A percentile compares a stretch with the other conserved stretches of the same genome.
Conservation (phyloP, 2,113 vertebrate species). For the Henicopernis longicauda region DNA sequence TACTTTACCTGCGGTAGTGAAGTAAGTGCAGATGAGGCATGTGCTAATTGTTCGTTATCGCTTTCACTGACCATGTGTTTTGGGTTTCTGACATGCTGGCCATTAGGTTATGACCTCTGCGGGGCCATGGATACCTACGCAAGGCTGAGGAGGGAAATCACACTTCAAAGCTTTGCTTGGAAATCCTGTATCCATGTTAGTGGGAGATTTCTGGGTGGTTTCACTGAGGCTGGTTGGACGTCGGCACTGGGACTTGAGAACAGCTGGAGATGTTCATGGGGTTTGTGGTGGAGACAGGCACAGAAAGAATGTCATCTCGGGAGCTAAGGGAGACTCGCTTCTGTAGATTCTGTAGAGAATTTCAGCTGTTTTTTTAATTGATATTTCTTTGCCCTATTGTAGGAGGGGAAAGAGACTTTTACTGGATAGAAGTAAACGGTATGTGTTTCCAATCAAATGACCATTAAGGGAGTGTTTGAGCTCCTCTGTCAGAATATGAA, state of each 20-base stretch:
- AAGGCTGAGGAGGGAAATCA: background rate
- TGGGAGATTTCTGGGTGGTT: background rate
- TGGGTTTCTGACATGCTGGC: background rate
- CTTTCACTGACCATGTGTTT: background rate
- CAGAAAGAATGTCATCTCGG: background rate
- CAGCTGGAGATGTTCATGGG: background rate
- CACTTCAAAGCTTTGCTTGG: background rate
- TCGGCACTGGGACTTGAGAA: accelerated
- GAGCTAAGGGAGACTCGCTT: background rate
- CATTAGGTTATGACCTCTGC: background rate
- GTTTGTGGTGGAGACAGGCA: background rate
- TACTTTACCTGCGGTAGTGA: conserved; percentile 54
- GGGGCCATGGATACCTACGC: background rate
- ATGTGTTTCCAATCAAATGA: background rate
- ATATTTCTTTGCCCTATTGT: background rate
- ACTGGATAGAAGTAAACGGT: background rate
- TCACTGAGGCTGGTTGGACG: accelerated
- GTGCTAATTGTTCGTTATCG: conserved; percentile 1
- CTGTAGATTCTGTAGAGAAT: background rate
- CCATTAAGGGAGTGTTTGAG: background rate
- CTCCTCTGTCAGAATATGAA: background rate
- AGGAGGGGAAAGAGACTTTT: background rate
- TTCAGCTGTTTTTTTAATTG: background rate
- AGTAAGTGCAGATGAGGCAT: conserved; percentile 54
- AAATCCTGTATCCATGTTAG: accelerated